Conservation (phyloP, 2,113 vertebrate genomes). For the Microcebus tavaratra region DNA sequence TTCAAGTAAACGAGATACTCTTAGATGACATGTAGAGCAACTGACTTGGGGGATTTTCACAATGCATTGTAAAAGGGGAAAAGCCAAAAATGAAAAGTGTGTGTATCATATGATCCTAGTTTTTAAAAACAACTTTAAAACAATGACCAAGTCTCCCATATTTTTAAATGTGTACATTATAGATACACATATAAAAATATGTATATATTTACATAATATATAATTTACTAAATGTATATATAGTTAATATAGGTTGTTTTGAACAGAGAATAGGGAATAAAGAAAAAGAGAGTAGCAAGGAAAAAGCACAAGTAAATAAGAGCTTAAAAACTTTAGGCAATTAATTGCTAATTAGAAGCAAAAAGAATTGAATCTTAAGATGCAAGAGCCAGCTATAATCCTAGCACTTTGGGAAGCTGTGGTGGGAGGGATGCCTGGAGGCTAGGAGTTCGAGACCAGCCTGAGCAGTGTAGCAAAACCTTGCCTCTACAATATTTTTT, state of each 20-base stretch:
- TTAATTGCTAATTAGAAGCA: too few relatives aligned
- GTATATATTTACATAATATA: neutral
- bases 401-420: too few relatives aligned
- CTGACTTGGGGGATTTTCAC: neutral
- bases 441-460: too few relatives aligned
- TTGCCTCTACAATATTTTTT: too few relatives aligned
- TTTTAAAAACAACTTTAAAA: slow-evolving; percentile 31
- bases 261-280: neutral
- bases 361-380: too few relatives aligned
- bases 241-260: neutral
- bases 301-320: neutral
- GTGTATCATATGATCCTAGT: neutral
- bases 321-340: neutral
- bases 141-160: neutral
- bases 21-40: neutral
- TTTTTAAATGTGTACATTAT: neutral
- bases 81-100: neutral
- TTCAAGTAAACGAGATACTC: neutral
- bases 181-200: neutral
- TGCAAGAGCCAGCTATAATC: too few relatives aligned
- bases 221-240: neutral
- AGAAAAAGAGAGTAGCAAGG: neutral
- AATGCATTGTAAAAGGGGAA: neutral
- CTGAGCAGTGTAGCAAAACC: too few relatives aligned
- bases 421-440: too few relatives aligned